Conservation (phyloP, 1,140 invertebrate genomes). For the Delia radicum region DNA sequence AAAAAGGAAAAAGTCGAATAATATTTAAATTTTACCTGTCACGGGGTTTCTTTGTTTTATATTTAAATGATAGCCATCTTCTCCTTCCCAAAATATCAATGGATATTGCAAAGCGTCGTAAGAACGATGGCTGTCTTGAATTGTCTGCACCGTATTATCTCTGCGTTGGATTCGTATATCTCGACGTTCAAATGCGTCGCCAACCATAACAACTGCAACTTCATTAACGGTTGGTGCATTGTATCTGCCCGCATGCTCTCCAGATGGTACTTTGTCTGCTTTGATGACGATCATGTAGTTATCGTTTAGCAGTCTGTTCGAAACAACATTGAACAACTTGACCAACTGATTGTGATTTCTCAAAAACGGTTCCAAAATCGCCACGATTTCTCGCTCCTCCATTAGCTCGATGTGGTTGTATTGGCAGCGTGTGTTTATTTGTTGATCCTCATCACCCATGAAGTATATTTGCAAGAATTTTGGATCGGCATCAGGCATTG, state of each 20-base stretch:
- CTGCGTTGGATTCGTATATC: not conserved
- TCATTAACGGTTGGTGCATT: conserved; percentile 55
- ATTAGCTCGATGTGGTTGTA: too few relatives aligned
- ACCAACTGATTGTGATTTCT: conserved; percentile 27
- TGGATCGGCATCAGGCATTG: too few relatives aligned
- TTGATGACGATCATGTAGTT: conserved; percentile 48
- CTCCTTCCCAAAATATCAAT: conserved; percentile 54
- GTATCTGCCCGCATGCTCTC: conserved; percentile 53
- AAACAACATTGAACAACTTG: conserved; percentile 47
- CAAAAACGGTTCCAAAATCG: too few relatives aligned
- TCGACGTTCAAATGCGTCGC: conserved; percentile 30
- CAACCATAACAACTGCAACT: conserved; percentile 54
- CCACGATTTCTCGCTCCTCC: too few relatives aligned
- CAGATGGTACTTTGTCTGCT: conserved; percentile 51
- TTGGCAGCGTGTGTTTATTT: too few relatives aligned
- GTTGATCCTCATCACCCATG: too few relatives aligned
- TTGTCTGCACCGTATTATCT: conserved; percentile 43
- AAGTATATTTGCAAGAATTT: too few relatives aligned
- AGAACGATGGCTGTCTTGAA: conserved; percentile 54
- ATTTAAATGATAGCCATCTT: conserved; percentile 48
- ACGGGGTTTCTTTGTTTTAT: too few relatives aligned
- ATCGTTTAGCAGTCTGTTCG: conserved; percentile 45
- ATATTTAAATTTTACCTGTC: too few relatives aligned
- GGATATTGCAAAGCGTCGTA: too few relatives aligned
- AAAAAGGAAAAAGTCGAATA: too few relatives aligned